phyloP scores from a whole-genome alignment of 2,113 vertebrate genomes.

The Gobius niger region DNA sequence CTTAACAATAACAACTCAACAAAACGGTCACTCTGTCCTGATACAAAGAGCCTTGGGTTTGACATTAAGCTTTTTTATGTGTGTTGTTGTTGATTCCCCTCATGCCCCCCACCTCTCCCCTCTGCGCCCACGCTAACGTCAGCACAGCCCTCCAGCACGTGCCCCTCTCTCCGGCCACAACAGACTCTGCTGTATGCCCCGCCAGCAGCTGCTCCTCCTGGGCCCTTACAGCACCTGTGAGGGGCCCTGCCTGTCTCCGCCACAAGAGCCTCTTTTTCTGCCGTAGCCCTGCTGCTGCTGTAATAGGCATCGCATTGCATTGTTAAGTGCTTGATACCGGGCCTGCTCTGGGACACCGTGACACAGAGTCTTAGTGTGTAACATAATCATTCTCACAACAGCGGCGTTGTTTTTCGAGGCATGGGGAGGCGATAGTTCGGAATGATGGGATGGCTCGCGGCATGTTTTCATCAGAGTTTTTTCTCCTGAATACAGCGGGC shows the following conservation, averaged over 20 bases:
- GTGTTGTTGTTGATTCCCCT: too few species aligned
- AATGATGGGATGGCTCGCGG: constrained; percentile 24
- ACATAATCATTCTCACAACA: constrained; percentile 33
- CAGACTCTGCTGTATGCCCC: constrained; percentile 67
- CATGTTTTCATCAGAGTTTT: constrained; percentile 1
- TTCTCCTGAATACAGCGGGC: constrained; percentile 28
- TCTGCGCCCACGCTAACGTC: constrained; percentile 38
- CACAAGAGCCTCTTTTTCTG: constrained; percentile 44
- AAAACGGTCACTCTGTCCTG: too few species aligned
- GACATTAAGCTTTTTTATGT: too few species aligned
- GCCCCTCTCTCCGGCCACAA: constrained; percentile 57
- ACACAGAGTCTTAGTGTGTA: constrained; percentile 50
- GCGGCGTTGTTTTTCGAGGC: constrained; percentile 31
- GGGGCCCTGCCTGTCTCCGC: constrained; percentile 49
- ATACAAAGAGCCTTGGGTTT: not conserved
- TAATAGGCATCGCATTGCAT: constrained; percentile 51
- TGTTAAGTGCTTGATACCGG: constrained; percentile 23
- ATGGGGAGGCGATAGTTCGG: constrained; percentile 12
- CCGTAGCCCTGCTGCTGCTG: constrained; percentile 49
- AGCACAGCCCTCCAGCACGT: constrained; percentile 53
- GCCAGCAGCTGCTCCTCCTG: constrained; percentile 66
- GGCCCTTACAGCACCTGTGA: constrained; percentile 64
- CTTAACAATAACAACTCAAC: too few species aligned
- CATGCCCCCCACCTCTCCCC: not conserved
- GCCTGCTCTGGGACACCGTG: constrained; percentile 33